Evolutionary conservation across 2,888 invertebrate species (phyloP).

Genomic region (Achlya flavicornis): DNA sequence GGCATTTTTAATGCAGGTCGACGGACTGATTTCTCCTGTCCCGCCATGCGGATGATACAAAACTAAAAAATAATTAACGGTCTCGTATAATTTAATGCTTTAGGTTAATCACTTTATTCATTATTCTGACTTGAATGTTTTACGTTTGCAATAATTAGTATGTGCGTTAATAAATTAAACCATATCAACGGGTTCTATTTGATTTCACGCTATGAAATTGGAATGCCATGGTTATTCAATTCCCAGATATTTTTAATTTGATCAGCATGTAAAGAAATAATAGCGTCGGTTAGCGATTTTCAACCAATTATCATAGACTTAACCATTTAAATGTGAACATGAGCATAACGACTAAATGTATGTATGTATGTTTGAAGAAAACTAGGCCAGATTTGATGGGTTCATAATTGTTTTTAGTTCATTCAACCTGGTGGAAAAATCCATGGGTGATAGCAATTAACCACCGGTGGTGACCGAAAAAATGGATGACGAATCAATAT

Average conservation of each 20-base stretch:
- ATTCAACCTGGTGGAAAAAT: conserved; percentile 22
- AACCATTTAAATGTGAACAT: not conserved
- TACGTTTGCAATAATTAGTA: not conserved
- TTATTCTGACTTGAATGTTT: conserved; percentile 8
- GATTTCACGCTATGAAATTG: not conserved
- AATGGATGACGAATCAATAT: conserved; percentile 68
- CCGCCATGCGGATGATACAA: conserved; percentile 50
- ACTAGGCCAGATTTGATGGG: not conserved
- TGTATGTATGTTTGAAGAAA: not conserved
- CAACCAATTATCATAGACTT: not conserved
- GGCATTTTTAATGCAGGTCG: conserved; percentile 75
- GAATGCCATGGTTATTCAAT: not conserved
- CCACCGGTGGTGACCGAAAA: conserved; percentile 30
- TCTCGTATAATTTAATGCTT: conserved; percentile 44
- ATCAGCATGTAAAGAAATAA: not conserved
- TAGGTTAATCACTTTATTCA: conserved; percentile 39
- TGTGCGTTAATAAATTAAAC: not conserved
- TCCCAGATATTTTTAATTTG: not conserved
- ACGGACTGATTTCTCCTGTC: conserved; percentile 73
- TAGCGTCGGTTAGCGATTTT: not conserved
- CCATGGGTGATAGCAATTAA: conserved; percentile 25
- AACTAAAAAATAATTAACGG: conserved; percentile 50
- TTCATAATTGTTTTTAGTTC: conserved; percentile 7
- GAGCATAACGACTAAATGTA: not conserved
- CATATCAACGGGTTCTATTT: not conserved